Percentiles rank a stretch among this genome's conserved stretches.
Evolutionary conservation across 2,888 invertebrate species (phyloP).

Genomic region (Ormyrus labotus): DNA sequence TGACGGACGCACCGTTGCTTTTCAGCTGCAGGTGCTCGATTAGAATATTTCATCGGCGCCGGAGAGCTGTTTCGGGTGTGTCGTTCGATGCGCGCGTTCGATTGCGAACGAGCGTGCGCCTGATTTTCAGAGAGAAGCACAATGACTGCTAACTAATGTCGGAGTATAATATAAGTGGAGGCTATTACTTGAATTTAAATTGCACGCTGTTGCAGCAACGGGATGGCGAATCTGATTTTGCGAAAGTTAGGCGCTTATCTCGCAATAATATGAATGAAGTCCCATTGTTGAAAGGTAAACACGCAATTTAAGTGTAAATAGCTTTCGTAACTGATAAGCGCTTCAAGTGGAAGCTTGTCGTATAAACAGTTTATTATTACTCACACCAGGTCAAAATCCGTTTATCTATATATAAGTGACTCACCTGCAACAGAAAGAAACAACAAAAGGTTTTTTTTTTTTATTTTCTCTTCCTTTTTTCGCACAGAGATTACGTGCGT

Average conservation of each 20-base stretch:
- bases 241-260: slow-evolving; percentile 14
- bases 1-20: background rate
- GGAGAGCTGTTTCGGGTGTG: no score
- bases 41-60: no score
- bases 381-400: background rate
- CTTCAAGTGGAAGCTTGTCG: background rate
- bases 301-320: slow-evolving; percentile 42
- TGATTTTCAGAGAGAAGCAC: no score
- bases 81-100: no score
- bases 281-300: slow-evolving; percentile 30
- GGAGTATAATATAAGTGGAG: background rate
- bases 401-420: background rate
- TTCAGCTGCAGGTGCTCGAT: no score
- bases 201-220: slow-evolving; percentile 1
- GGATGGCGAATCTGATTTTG: slow-evolving; percentile 13
- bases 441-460: no score
- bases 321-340: slow-evolving; percentile 35
- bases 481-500: no score
- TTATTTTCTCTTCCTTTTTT: no score
- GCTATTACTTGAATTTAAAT: slow-evolving; percentile 17
- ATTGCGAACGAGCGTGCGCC: no score
- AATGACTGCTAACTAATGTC: no score
- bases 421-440: slow-evolving; percentile 22
- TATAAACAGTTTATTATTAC: slow-evolving; percentile 25
- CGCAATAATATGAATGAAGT: slow-evolving; percentile 14